These are phyloP conservation scores for Artibeus lituratus DNA, from an alignment of 2,797 vertebrate species.

Conservation along the genomic window DNA sequence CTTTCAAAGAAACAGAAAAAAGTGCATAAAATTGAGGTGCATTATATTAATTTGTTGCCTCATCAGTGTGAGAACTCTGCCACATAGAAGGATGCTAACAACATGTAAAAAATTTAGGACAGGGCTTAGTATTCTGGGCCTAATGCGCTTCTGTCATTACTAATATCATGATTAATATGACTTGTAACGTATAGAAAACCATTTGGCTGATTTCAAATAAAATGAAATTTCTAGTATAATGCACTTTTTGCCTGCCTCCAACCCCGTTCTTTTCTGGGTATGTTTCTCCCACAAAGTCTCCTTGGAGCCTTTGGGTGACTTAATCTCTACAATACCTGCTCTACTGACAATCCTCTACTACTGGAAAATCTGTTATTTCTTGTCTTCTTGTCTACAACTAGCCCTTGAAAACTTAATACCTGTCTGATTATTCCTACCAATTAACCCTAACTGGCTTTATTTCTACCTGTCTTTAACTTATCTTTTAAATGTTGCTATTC, in stretches of 20 bases:
- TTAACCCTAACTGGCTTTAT: background rate
- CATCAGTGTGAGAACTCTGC: background rate
- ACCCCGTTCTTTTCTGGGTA: background rate
- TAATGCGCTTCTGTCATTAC: background rate
- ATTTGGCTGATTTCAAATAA: background rate
- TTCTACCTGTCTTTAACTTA: background rate
- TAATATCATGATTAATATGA: background rate
- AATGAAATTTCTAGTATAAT: background rate
- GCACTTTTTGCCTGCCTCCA: background rate
- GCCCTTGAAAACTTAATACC: background rate
- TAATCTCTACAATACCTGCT: background rate
- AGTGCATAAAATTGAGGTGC: background rate
- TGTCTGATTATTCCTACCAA: background rate
- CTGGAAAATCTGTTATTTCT: background rate
- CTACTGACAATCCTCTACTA: background rate
- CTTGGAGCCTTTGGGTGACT: background rate
- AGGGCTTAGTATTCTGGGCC: background rate
- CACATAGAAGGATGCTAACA: background rate
- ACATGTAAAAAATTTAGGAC: background rate
- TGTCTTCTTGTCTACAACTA: background rate
- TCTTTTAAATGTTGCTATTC: background rate
- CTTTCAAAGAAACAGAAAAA: background rate
- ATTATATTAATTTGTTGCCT: background rate
- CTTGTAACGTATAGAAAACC: background rate
- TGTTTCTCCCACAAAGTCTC: background rate